Evolutionary conservation across 2,113 vertebrate species (phyloP), one percentile per base, ranked within the genome.

Genomic region (Barbus barbus): DNA sequence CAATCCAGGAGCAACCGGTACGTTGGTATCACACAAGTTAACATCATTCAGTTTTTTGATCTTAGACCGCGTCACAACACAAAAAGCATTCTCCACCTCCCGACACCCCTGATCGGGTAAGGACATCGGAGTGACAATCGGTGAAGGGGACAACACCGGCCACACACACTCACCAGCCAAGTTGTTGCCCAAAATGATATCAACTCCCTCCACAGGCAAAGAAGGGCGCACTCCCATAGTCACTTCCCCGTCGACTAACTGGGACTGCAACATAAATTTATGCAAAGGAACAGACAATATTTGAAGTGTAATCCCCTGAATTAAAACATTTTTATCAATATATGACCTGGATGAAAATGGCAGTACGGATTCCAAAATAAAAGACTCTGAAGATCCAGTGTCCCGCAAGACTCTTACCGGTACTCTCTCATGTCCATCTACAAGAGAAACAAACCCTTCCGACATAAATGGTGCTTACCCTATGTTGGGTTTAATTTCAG

Each of bases 401-500:
- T n/a, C n/a, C n/a, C n/a, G n/a, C n/a, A n/a, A n/a, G n/a, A n/a
- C n/a, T n/a, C n/a, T n/a, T n/a, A n/a, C n/a, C n/a, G n/a, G n/a
- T n/a, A n/a, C n/a, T n/a, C n/a, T n/a, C n/a, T n/a, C n/a, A n/a
- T n/a, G n/a, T n/a, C n/a, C n/a, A n/a, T n/a, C n/a, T n/a, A n/a
- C n/a, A n/a, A n/a, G n/a, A n/a, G n/a, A n/a, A n/a, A n/a, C n/a
- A n/a, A n/a, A n/a, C n/a, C n/a, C n/a, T n/a, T n/a, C n/a, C n/a
- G n/a, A n/a, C n/a, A n/a, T 46, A 73, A 73, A 73, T 38, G 38
- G 71, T 73, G n/a, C 12, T 16, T 73, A 73, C 5, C n/a, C 41
- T 14, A 12, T 74, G 13, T 48, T 48, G n/a, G n/a, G 13, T 48
- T 18, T 9, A 6, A 16, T 48, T 26, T 48, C 13, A 1, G 6